Evolutionary conservation across 2,888 invertebrate species (phyloP).

Genomic region (Eumacrocentrus americanus): DNA sequence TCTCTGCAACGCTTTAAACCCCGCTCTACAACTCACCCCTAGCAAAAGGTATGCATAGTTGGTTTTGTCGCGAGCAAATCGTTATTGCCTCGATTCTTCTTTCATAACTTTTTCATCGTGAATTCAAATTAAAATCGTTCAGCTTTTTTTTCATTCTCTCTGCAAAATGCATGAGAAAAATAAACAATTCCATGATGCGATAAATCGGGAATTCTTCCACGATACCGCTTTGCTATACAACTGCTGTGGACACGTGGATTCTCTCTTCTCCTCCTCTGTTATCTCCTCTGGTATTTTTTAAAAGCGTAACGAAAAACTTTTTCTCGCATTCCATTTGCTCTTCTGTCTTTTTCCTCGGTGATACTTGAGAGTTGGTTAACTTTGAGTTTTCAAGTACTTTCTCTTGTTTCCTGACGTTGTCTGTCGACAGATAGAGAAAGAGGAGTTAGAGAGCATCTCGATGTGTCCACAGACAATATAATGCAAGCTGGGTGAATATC

Average conservation of each 20-base stretch:
- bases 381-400: conserved; percentile 11
- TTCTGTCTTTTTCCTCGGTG: neutral
- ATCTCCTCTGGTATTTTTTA: neutral
- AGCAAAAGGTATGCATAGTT: no score
- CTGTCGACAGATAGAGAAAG: neutral
- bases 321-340: neutral
- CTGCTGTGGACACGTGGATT: no score
- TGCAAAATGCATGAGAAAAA: neutral
- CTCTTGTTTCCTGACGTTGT: neutral
- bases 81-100: neutral
- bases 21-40: no score
- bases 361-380: conserved; percentile 12
- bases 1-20: no score
- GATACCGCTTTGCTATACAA: no score
- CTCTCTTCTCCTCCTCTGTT: neutral
- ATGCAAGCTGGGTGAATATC: no score
- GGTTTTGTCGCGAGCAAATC: neutral
- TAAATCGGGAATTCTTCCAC: conserved; percentile 2
- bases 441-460: no score
- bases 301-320: neutral
- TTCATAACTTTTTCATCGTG: neutral
- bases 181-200: neutral
- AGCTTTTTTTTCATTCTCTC: neutral
- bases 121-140: neutral
- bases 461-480: no score